phyloP scores from a whole-genome alignment of 2,797 vertebrate genomes.

The Galaxias olidus region DNA sequence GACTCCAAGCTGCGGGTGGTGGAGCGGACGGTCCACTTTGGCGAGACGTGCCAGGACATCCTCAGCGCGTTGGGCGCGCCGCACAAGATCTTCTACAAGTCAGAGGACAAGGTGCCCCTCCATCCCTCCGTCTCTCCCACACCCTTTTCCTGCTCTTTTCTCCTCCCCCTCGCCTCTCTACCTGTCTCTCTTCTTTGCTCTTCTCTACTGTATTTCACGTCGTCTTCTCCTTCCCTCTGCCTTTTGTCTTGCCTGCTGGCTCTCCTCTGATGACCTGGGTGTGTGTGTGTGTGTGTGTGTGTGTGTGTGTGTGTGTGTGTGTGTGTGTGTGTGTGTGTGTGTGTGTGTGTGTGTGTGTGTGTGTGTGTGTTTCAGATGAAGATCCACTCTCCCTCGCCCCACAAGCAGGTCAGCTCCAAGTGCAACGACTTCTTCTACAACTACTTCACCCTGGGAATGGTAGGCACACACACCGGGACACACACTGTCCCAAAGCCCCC shows the following conservation, averaged over 20 bases:
- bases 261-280: conserved; percentile 5
- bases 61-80: conserved; percentile 93
- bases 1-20: conserved; percentile 91
- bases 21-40: conserved; percentile 92
- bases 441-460: conserved; percentile 98
- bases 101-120: conserved; percentile 91
- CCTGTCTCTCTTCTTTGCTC: no score
- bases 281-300: neutral
- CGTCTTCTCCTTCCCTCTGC: neutral
- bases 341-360: conserved; percentile 4
- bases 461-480: conserved; percentile 67
- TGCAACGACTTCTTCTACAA: conserved; percentile 99
- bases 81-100: conserved; percentile 99
- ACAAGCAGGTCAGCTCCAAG: conserved; percentile 98
- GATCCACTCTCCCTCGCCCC: conserved; percentile 97
- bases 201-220: no score
- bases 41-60: conserved; percentile 97
- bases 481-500: no score
- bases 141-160: neutral
- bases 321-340: conserved; percentile 1
- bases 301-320: conserved; percentile 23
- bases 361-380: conserved; percentile 87
- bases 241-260: neutral
- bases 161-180: neutral
- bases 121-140: neutral